Evolutionary conservation across 2,797 vertebrate genomes (phyloP).

Genomic region (Protonibea diacanthus): DNA sequence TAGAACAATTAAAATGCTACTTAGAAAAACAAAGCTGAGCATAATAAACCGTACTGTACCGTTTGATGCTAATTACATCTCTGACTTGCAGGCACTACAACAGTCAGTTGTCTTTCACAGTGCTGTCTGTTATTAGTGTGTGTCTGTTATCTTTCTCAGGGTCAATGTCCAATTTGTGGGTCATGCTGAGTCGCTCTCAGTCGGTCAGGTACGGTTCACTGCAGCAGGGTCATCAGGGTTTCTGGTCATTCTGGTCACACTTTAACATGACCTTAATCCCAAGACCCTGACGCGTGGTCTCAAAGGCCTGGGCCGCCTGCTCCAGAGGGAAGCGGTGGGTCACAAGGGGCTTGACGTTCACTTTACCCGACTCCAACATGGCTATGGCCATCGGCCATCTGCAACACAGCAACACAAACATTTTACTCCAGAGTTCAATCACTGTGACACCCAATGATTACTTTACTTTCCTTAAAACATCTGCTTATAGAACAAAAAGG

Average conservation of each 20-base stretch:
- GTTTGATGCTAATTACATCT: neutral
- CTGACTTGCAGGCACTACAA: neutral
- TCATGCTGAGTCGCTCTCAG: constrained; percentile 11
- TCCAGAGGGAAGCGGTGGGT: constrained; percentile 97
- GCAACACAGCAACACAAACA: constrained; percentile 59
- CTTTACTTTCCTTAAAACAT: neutral
- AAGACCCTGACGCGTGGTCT: constrained; percentile 89
- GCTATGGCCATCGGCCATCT: constrained; percentile 97
- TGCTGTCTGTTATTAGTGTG: neutral
- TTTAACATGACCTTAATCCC: constrained; percentile 98
- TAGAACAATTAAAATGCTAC: constrained; percentile 5
- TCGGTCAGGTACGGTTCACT: constrained; percentile 5
- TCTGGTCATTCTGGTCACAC: constrained; percentile 92
- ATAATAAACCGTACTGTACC: constrained; percentile 3
- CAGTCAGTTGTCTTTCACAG: neutral
- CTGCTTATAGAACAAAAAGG: neutral
- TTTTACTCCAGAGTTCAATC: neutral
- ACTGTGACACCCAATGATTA: neutral
- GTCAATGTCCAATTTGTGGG: constrained; percentile 53
- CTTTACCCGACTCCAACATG: constrained; percentile 91
- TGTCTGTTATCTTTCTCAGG: constrained; percentile 50
- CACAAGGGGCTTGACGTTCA: constrained; percentile 94
- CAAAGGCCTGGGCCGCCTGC: constrained; percentile 93
- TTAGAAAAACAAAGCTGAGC: neutral
- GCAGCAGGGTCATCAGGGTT: constrained; percentile 81